A percentile compares a stretch with the other conserved stretches of the same genome.
These are phyloP conservation scores for Meles meles DNA, from an alignment of 2,113 vertebrate species.

Conservation along the genomic window DNA sequence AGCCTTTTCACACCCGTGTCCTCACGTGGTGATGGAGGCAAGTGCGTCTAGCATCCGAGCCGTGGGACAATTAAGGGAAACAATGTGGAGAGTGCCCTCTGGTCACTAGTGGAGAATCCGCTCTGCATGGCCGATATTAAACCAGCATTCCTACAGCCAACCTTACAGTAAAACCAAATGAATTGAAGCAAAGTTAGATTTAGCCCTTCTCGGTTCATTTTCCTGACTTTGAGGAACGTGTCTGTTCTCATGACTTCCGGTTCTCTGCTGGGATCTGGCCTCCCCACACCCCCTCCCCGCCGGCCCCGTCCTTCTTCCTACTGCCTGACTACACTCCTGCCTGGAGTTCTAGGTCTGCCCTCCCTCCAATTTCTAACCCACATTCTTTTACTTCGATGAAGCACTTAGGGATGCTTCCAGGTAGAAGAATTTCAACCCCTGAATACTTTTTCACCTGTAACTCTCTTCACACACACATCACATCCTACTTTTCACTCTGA, in stretches of 20 bases:
- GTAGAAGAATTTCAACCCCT: neutral
- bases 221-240: neutral
- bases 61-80: too few species aligned
- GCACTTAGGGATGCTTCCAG: neutral
- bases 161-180: neutral
- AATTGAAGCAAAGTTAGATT: neutral
- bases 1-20: neutral
- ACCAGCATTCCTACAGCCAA: too few species aligned
- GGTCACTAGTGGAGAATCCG: neutral
- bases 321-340: neutral
- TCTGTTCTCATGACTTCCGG: too few species aligned
- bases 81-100: rapidly evolving
- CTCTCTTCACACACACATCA: neutral
- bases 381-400: neutral
- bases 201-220: too few species aligned
- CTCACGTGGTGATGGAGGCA: neutral
- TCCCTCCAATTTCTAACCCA: neutral
- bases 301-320: neutral
- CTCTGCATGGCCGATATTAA: neutral
- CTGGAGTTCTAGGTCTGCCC: neutral
- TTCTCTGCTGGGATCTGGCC: neutral
- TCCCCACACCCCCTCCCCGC: too few species aligned
- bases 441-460: neutral
- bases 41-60: rapidly evolving
- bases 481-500: neutral